phyloP scores from a whole-genome alignment of 2,888 invertebrate genomes.

The Galeruca laticollis region DNA sequence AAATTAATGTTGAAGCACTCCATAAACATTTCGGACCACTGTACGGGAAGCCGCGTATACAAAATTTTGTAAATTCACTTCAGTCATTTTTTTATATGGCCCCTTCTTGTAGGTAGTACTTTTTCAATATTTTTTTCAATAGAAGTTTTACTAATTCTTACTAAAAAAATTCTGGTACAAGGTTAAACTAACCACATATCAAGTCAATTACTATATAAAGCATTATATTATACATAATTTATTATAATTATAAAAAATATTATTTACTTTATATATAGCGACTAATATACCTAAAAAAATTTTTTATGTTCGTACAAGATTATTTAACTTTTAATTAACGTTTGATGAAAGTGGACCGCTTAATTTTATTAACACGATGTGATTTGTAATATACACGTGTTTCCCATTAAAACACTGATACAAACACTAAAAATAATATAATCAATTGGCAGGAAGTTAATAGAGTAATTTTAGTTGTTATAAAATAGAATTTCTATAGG shows the following conservation, averaged over 20 bases:
- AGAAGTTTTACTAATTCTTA: conserved; percentile 27
- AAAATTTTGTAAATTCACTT: too few species aligned
- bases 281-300: too few species aligned
- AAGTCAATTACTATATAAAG: conserved; percentile 29
- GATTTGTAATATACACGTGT: neutral
- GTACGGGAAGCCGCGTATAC: too few species aligned
- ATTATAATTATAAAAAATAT: neutral
- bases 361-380: neutral
- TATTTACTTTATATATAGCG: neutral
- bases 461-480: too few species aligned
- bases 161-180: conserved; percentile 26
- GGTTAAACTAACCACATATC: conserved; percentile 30
- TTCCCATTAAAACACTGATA: neutral
- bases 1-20: too few species aligned
- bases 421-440: neutral
- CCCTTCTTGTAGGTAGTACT: too few species aligned
- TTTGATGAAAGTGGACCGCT: too few species aligned
- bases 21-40: too few species aligned
- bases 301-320: neutral
- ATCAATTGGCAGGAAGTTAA: neutral
- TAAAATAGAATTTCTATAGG: too few species aligned
- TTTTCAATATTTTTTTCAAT: neutral
- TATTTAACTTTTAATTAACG: neutral
- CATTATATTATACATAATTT: neutral
- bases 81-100: too few species aligned